A percentile compares a stretch with the other conserved stretches of the same genome.
phyloP scores from a whole-genome alignment of 2,797 vertebrate species.

The Aldrovandia affinis region DNA sequence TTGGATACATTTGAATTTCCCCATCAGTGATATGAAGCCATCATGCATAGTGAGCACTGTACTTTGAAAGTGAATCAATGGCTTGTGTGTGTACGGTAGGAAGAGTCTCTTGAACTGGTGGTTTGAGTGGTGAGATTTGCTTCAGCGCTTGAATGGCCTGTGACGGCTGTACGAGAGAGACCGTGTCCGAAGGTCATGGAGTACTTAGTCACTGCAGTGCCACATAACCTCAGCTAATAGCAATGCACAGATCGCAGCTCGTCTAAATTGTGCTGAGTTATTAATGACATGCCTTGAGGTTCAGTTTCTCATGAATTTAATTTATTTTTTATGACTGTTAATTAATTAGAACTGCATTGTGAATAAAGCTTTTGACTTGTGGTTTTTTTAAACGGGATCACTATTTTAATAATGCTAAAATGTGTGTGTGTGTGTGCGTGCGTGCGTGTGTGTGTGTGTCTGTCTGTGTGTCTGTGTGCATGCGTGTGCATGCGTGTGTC shows the following conservation, averaged over 20 bases:
- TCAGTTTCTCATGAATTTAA: constrained; percentile 17
- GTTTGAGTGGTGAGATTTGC: not conserved
- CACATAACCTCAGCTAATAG: not conserved
- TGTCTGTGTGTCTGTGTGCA: too few relatives aligned
- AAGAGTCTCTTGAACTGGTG: too few relatives aligned
- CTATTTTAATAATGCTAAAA: constrained; percentile 20
- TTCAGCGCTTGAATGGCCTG: not conserved
- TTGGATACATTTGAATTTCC: too few relatives aligned
- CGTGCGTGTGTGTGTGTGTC: not conserved
- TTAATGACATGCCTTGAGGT: constrained; percentile 32
- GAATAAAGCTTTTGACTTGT: constrained; percentile 32
- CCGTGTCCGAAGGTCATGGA: not conserved
- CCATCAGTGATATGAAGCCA: too few relatives aligned
- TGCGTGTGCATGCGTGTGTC: not conserved
- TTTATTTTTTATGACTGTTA: not conserved
- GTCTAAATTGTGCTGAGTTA: not conserved
- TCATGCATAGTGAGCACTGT: too few relatives aligned
- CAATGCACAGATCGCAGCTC: constrained; percentile 4
- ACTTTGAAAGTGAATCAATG: too few relatives aligned
- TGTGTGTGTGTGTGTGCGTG: not conserved
- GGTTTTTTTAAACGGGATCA: constrained; percentile 20
- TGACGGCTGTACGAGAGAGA: not conserved
- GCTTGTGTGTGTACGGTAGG: too few relatives aligned
- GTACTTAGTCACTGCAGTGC: not conserved
- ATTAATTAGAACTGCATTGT: constrained; percentile 27